Conservation (phyloP, 2,113 vertebrate genomes). For the Notothenia rossii region DNA sequence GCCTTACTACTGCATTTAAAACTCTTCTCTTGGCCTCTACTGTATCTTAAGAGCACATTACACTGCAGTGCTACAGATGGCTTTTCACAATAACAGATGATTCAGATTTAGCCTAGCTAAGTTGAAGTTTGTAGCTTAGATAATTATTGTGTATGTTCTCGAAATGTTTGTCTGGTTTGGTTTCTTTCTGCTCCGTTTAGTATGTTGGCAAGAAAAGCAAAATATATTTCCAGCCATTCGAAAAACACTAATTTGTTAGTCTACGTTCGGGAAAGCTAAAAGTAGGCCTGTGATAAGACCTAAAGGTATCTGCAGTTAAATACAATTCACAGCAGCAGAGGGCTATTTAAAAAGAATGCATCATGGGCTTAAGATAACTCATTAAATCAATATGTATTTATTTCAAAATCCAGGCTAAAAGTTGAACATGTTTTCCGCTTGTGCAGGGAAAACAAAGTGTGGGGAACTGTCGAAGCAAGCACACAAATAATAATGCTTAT, state of each 20-base stretch:
- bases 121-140: background rate
- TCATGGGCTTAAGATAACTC: background rate
- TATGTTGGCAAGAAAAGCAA: background rate
- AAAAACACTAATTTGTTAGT: slow-evolving; percentile 6
- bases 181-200: background rate
- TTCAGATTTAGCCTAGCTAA: background rate
- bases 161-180: background rate
- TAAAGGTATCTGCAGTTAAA: slow-evolving; percentile 9
- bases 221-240: slow-evolving; percentile 2
- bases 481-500: background rate
- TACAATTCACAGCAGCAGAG: too few relatives aligned
- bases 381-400: background rate
- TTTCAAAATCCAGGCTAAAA: slow-evolving; percentile 3
- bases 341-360: background rate
- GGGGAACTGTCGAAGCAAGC: slow-evolving; percentile 5
- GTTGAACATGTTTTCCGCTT: background rate
- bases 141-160: background rate
- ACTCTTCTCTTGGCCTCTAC: background rate
- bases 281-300: slow-evolving; percentile 26
- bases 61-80: background rate
- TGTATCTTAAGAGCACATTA: background rate
- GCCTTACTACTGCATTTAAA: background rate
- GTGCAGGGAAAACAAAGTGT: slow-evolving; percentile 14
- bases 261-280: slow-evolving; percentile 21
- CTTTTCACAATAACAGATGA: slow-evolving; percentile 7